Evolutionary conservation across 2,888 invertebrate species (phyloP).

Genomic region (Pristionchus japonicus): DNA sequence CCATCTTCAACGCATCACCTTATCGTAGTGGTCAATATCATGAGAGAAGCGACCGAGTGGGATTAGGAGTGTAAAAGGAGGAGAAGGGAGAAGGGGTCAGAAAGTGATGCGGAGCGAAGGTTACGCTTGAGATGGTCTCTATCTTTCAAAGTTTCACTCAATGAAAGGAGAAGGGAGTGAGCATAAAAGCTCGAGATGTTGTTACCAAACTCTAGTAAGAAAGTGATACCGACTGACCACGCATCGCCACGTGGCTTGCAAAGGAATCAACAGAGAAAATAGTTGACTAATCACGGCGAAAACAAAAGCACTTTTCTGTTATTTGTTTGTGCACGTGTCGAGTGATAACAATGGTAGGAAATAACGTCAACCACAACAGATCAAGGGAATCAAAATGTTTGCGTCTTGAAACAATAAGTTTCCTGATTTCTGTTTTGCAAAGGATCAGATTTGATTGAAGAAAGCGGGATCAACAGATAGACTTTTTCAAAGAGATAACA

Average conservation of each 20-base stretch:
- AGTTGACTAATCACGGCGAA: not conserved
- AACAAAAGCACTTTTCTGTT: not conserved
- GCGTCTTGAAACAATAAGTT: no score
- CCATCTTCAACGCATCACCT: not conserved
- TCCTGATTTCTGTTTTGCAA: no score
- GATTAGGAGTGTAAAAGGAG: not conserved
- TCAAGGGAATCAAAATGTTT: not conserved
- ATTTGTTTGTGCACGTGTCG: not conserved
- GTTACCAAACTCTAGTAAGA: not conserved
- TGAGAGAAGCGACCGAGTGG: not conserved
- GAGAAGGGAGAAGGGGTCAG: not conserved
- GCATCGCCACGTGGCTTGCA: no score
- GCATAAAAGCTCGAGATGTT: no score
- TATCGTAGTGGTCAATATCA: not conserved
- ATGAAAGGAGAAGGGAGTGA: no score
- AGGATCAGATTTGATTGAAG: no score
- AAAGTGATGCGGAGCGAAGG: not conserved
- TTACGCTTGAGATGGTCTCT: no score
- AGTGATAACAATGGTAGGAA: not conserved
- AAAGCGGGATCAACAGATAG: no score
- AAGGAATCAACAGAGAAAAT: not conserved
- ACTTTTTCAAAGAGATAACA: no score
- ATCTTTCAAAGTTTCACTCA: no score
- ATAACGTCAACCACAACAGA: not conserved
- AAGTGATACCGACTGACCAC: not conserved